phyloP scores from a whole-genome alignment of 1,140 invertebrate genomes.

The Drosophila ficusphila region DNA sequence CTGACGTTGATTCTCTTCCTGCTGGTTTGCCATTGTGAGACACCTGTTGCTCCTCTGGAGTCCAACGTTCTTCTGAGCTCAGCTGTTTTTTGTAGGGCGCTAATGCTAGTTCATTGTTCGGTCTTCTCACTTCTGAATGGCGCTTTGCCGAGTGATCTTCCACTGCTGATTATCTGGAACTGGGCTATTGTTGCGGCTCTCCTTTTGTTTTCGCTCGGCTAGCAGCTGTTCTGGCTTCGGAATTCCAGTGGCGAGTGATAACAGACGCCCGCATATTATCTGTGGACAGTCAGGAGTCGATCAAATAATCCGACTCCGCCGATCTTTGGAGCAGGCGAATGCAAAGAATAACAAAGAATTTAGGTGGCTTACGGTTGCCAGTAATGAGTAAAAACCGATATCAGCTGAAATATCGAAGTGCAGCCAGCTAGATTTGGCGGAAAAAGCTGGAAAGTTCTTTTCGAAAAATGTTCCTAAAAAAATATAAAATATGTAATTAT shows the following conservation, averaged over 20 bases:
- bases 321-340: conserved; percentile 12
- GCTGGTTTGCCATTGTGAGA: conserved; percentile 10
- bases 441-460: background rate
- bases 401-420: background rate
- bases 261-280: conserved; percentile 59
- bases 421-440: background rate
- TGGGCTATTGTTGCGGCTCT: conserved; percentile 29
- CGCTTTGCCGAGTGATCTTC: conserved; percentile 5
- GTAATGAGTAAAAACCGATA: background rate
- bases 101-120: conserved; percentile 34
- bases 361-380: conserved; percentile 1
- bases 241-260: conserved; percentile 51
- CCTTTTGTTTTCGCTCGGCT: conserved; percentile 13
- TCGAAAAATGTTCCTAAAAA: no score
- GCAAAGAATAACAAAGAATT: conserved; percentile 28
- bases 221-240: conserved; percentile 46
- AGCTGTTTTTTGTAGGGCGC: background rate
- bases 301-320: conserved; percentile 22
- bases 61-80: conserved; percentile 13
- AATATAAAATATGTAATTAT: no score
- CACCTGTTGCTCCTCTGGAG: conserved; percentile 27
- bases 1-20: conserved; percentile 32
- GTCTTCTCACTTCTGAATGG: conserved; percentile 28
- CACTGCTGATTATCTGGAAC: conserved; percentile 24
- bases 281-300: conserved; percentile 12